Base-by-base conservation (phyloP, 2,113 vertebrate species). In the Dasyprocta punctata region DNA sequence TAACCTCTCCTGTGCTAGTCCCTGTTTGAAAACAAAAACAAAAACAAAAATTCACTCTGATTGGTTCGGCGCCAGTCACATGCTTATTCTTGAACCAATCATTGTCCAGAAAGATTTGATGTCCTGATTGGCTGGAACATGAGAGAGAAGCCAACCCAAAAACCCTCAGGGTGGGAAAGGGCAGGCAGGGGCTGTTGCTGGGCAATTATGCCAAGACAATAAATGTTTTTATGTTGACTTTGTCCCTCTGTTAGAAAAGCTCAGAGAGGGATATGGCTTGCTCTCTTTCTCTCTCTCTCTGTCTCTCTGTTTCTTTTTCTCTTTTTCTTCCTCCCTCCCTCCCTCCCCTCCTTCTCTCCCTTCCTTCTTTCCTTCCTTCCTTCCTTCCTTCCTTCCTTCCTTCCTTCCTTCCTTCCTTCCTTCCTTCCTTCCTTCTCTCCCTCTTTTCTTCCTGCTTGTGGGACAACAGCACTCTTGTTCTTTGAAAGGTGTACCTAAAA, bases 51-150 rank as follows among this genome's bases (percentile, higher is more conserved):
- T 28, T 52, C 56, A 92, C 20, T 88, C 36, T 92, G 81, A 92
- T 88, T 93, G 92, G 67, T 28, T 38, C 90, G 60, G n/a, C 26
- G 5, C 75, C 69, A 78, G 63, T 86, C 86, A 78, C 16, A 49
- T 71, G 78, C 16, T 36, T 71, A 20, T 24, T 87, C 30, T 56
- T 92, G 49, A 87, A 0, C 54, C 94, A 94, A 85, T 88, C 61
- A 75, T 17, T 30, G 20, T 47, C 60, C 58, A 63, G 56, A 77
- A 52, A 69, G 24, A 28, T 33, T 26, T 6, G 10, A 69, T 28
- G 13, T 3, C 1, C 26, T 44, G 60, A 93, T 30, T 73, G 73
- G 88, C 41, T 38, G 19, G 78, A 17, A 30, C 16, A 10, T 26
- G 54, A 56, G 41, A 22, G 7, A 1, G 28, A 5, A 1, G 2